A percentile compares a stretch with the other conserved stretches of the same genome.
These are phyloP conservation scores for Thera obeliscata DNA, from an alignment of 2,888 invertebrate species.

Conservation along the genomic window DNA sequence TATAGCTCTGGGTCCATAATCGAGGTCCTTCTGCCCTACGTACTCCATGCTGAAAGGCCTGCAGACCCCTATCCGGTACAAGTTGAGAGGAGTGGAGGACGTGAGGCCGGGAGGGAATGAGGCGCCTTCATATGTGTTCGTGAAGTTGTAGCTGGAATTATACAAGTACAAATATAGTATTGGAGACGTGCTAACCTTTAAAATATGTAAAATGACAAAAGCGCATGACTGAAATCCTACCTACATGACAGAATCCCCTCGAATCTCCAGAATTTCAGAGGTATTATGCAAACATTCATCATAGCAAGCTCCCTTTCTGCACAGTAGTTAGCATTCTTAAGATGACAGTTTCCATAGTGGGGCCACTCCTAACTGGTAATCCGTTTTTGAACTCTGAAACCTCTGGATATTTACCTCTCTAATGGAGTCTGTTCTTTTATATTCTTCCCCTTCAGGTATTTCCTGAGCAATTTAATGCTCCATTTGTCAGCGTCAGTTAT, in stretches of 20 bases:
- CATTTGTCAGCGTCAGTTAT: conserved; percentile 52
- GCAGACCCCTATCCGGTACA: conserved; percentile 91
- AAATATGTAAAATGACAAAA: too few species aligned
- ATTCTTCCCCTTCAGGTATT: conserved; percentile 31
- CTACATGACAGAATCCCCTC: too few species aligned
- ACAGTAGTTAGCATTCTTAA: too few species aligned
- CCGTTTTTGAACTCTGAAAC: neutral
- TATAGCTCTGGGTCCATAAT: conserved; percentile 84
- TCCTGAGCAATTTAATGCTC: conserved; percentile 54
- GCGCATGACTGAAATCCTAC: too few species aligned
- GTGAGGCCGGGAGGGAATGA: conserved; percentile 87
- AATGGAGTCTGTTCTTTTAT: conserved; percentile 29
- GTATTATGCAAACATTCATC: too few species aligned
- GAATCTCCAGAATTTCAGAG: too few species aligned
- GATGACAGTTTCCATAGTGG: too few species aligned
- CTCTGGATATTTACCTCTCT: conserved; percentile 42
- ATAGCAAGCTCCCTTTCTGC: too few species aligned
- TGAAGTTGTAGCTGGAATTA: conserved; percentile 63
- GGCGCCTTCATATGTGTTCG: conserved; percentile 89
- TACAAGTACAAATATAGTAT: too few species aligned
- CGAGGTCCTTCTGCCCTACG: conserved; percentile 46
- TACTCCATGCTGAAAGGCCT: conserved; percentile 82
- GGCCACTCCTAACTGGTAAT: neutral
- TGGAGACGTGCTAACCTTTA: too few species aligned
- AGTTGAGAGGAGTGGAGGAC: conserved; percentile 78